These are phyloP conservation scores for Campylomormyrus numenius DNA, from an alignment of 2,113 vertebrate species.

Conservation along the genomic window DNA sequence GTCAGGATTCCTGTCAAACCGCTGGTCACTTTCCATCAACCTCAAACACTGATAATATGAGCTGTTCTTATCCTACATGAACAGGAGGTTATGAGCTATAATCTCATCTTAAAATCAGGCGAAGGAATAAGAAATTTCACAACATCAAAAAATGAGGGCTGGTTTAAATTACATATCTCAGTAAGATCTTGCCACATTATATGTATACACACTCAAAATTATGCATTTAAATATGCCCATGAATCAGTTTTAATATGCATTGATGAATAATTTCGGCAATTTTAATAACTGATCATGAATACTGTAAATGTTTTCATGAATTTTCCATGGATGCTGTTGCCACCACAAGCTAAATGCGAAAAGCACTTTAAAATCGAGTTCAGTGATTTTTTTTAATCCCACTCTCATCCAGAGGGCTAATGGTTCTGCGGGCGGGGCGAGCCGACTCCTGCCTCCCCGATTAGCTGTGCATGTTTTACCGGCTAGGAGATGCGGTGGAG, in stretches of 20 bases:
- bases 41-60: neutral
- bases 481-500: slow-evolving; percentile 49
- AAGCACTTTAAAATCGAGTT: neutral
- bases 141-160: neutral
- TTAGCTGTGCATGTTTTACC: slow-evolving; percentile 56
- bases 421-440: slow-evolving; percentile 37
- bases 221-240: neutral
- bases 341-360: neutral
- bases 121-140: neutral
- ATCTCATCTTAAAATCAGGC: neutral
- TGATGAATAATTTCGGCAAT: neutral
- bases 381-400: neutral
- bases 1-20: neutral
- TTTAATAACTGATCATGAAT: neutral
- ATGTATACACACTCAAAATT: neutral
- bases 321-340: neutral
- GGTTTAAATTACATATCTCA: neutral
- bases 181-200: neutral
- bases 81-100: neutral
- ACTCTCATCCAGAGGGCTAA: slow-evolving; percentile 22
- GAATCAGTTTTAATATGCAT: neutral
- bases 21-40: neutral
- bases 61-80: neutral
- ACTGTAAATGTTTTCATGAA: neutral
- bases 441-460: slow-evolving; percentile 28